A percentile compares a stretch with the other conserved stretches of the same genome.
phyloP scores from a whole-genome alignment of 2,888 invertebrate species.

The Hipparchia semele region DNA sequence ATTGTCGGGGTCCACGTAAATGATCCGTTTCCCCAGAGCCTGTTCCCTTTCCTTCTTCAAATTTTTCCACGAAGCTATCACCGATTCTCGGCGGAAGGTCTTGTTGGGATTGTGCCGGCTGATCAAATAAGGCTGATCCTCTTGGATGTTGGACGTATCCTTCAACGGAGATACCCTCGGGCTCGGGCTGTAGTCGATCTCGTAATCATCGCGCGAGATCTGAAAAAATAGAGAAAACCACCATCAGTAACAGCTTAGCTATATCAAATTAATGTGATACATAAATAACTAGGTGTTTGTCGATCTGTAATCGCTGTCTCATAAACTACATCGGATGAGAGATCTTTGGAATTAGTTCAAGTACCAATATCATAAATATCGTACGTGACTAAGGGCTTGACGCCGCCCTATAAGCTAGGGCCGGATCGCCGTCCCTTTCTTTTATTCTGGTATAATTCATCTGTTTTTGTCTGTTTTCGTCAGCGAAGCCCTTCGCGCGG shows the following conservation, averaged over 20 bases:
- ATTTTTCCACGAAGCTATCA: slow-evolving; percentile 79
- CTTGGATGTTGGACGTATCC: slow-evolving; percentile 75
- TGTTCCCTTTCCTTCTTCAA: slow-evolving; percentile 77
- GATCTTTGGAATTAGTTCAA: slow-evolving; percentile 60
- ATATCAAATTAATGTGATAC: slow-evolving; percentile 7
- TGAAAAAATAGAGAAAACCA: slow-evolving; percentile 58
- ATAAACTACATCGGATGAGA: slow-evolving; percentile 44
- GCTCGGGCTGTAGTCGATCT: slow-evolving; percentile 71
- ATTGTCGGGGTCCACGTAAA: slow-evolving; percentile 72
- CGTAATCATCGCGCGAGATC: slow-evolving; percentile 78
- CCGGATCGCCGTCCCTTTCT: slow-evolving; percentile 56
- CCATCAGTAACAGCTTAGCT: slow-evolving; percentile 22
- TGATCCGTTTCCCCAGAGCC: slow-evolving; percentile 72
- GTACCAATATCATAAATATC: slow-evolving; percentile 60
- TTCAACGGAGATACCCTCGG: slow-evolving; percentile 74
- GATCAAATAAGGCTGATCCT: slow-evolving; percentile 69
- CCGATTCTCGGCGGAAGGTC: slow-evolving; percentile 77
- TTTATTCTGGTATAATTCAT: slow-evolving; percentile 49
- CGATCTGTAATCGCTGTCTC: slow-evolving; percentile 39
- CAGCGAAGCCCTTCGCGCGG: slow-evolving; percentile 66
- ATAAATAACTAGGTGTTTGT: slow-evolving; percentile 27
- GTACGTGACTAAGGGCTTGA: slow-evolving; percentile 50
- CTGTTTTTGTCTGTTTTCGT: slow-evolving; percentile 55
- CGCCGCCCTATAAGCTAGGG: slow-evolving; percentile 43
- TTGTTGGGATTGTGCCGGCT: slow-evolving; percentile 80